Conservation (phyloP, 2,113 vertebrate genomes). For the Scatophagus argus region DNA sequence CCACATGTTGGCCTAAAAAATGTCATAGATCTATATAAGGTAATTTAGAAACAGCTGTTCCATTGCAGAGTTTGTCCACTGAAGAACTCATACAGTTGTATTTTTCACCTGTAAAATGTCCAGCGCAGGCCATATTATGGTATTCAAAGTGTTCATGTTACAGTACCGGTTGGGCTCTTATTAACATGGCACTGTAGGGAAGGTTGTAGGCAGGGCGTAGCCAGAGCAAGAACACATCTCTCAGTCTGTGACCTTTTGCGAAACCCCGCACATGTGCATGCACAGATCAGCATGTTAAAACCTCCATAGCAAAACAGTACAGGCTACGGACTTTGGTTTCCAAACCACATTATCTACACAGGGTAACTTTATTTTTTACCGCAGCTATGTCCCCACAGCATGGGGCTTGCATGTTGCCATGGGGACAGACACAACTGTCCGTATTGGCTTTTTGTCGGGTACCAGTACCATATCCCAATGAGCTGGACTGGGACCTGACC, state of each 20-base stretch:
- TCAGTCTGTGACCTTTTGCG: slow-evolving; percentile 38
- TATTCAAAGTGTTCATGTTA: not conserved
- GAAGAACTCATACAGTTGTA: not conserved
- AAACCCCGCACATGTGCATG: slow-evolving; percentile 10
- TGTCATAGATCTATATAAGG: not conserved
- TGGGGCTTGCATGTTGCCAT: slow-evolving; percentile 66
- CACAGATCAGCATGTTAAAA: slow-evolving; percentile 20
- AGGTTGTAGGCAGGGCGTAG: not conserved
- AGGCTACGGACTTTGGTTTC: slow-evolving; percentile 39
- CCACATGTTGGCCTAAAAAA: not conserved
- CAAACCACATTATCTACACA: slow-evolving; percentile 33
- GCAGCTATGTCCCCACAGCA: slow-evolving; percentile 46
- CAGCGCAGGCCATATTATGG: not conserved
- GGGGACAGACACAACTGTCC: slow-evolving; percentile 73
- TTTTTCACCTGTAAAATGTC: not conserved
- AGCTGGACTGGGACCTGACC: slow-evolving; percentile 49
- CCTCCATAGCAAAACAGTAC: slow-evolving; percentile 2
- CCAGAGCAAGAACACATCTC: slow-evolving; percentile 3
- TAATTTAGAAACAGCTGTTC: not conserved
- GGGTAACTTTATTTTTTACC: slow-evolving; percentile 32
- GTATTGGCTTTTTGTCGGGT: slow-evolving; percentile 41
- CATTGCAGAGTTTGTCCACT: not conserved
- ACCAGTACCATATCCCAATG: slow-evolving; percentile 35
- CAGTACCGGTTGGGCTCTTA: not conserved
- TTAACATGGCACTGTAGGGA: not conserved